A percentile compares a stretch with the other conserved stretches of the same genome.
Conservation (phyloP, 35 echinoderm and acorn worm species). For the Acanthaster planci region DNA sequence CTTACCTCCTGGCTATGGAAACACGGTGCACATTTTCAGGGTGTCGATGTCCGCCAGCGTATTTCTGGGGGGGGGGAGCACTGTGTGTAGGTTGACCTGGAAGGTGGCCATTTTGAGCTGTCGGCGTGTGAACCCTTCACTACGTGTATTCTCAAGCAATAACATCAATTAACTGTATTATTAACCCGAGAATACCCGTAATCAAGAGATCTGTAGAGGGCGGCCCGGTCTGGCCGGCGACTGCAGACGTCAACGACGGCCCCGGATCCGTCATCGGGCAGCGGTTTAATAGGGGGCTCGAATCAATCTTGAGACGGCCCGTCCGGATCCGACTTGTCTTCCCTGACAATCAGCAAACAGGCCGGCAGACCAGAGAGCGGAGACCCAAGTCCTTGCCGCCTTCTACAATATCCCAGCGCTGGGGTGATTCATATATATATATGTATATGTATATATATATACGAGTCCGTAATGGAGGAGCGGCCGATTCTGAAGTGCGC, state of each 20-base stretch:
- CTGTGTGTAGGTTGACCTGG: too few species aligned
- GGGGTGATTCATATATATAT: too few species aligned
- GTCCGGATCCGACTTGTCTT: background rate
- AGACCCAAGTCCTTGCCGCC: too few species aligned
- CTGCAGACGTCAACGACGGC: background rate
- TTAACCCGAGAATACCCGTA: conserved; percentile 88
- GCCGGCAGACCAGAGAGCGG: too few species aligned
- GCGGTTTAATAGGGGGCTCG: background rate
- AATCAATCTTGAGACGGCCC: background rate
- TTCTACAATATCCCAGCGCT: too few species aligned
- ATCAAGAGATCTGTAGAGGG: conserved; percentile 51
- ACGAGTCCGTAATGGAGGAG: background rate
- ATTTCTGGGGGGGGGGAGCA: too few species aligned
- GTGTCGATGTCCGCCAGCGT: too few species aligned
- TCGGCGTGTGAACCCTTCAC: conserved; percentile 58
- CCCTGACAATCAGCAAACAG: too few species aligned
- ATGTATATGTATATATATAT: background rate
- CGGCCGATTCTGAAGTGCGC: background rate
- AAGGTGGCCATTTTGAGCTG: background rate
- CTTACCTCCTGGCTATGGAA: too few species aligned
- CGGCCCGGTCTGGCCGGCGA: background rate
- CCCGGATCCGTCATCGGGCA: background rate
- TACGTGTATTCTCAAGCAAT: conserved; percentile 96
- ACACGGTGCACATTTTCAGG: too few species aligned
- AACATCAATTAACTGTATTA: conserved; percentile 86